phyloP scores from a whole-genome alignment of 2,888 invertebrate genomes.

The Apamea anceps region DNA sequence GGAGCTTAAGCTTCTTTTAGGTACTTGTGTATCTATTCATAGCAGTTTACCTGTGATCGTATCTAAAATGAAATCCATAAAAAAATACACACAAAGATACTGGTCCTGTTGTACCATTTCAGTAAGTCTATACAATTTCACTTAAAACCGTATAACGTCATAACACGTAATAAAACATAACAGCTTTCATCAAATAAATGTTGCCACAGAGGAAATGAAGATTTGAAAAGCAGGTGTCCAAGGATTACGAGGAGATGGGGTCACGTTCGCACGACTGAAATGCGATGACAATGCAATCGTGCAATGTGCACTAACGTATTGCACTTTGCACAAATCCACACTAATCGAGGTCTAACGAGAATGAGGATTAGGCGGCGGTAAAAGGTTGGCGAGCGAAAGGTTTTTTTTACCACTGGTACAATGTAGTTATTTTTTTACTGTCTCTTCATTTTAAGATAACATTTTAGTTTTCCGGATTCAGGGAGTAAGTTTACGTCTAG shows the following conservation, averaged over 20 bases:
- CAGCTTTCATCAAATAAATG: slow-evolving; percentile 60
- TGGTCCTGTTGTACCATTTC: background rate
- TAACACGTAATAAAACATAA: slow-evolving; percentile 49
- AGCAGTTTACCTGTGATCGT: background rate
- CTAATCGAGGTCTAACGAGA: slow-evolving; percentile 69
- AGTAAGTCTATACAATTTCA: slow-evolving; percentile 37
- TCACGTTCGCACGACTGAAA: slow-evolving; percentile 85
- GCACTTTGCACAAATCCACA: slow-evolving; percentile 70
- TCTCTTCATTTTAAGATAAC: too few relatives aligned
- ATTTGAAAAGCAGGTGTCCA: slow-evolving; percentile 87
- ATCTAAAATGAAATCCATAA: slow-evolving; percentile 1
- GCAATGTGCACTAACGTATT: slow-evolving; percentile 76
- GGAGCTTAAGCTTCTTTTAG: background rate
- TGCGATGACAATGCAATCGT: slow-evolving; percentile 88
- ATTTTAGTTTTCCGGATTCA: too few relatives aligned
- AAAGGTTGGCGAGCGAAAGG: slow-evolving; percentile 14
- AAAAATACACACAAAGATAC: background rate
- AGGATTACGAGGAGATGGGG: slow-evolving; percentile 86
- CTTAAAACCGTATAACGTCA: slow-evolving; percentile 24
- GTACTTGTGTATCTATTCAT: background rate
- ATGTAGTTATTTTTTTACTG: too few relatives aligned
- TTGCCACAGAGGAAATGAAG: slow-evolving; percentile 71
- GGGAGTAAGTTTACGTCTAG: too few relatives aligned
- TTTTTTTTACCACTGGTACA: background rate
- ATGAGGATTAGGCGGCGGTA: slow-evolving; percentile 40